A percentile compares a stretch with the other conserved stretches of the same genome.
Evolutionary conservation across 2,888 invertebrate genomes (phyloP).

Genomic region (Brachynemurus nebulosus): DNA sequence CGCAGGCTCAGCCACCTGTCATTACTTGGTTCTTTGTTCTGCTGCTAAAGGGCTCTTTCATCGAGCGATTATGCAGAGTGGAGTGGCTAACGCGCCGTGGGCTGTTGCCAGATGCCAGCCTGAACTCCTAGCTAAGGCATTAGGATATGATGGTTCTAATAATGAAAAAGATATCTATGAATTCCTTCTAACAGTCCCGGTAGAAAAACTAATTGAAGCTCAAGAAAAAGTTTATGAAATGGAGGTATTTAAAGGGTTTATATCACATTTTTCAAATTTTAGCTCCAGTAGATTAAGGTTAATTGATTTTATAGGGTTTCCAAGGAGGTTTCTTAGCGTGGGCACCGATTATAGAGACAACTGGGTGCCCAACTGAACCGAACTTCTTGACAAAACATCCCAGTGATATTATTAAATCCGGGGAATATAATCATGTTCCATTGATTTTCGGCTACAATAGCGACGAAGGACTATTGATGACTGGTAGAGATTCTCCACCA

Average conservation of each 20-base stretch:
- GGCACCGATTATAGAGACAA: neutral
- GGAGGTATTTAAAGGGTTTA: too few relatives aligned
- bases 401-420: neutral
- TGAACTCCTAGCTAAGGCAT: neutral
- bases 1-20: neutral
- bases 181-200: neutral
- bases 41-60: neutral
- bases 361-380: neutral
- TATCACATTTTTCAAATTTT: too few relatives aligned
- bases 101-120: neutral
- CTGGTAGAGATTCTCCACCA: neutral
- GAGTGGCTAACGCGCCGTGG: neutral
- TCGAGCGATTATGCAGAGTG: neutral
- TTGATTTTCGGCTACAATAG: neutral
- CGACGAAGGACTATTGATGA: neutral
- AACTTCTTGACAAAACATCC: neutral
- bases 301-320: neutral
- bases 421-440: neutral
- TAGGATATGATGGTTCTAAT: neutral
- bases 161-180: neutral
- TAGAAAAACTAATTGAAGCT: neutral
- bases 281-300: neutral
- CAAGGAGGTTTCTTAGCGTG: neutral
- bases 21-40: neutral
- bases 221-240: neutral